Evolutionary conservation across 2,113 vertebrate genomes (phyloP).

Genomic region (Spea multiplicata): DNA sequence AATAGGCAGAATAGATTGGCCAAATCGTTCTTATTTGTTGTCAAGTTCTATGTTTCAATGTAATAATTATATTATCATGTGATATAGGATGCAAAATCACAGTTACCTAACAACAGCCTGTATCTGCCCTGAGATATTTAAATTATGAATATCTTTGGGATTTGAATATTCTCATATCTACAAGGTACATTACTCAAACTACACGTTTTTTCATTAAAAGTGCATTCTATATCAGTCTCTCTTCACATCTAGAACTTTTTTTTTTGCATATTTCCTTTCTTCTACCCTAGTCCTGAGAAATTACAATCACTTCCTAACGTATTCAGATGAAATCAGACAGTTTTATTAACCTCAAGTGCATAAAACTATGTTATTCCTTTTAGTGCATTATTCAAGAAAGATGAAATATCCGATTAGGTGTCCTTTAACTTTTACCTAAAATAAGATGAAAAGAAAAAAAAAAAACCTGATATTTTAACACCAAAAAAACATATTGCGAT

Average conservation of each 20-base stretch:
- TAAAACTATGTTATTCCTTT: slow-evolving; percentile 35
- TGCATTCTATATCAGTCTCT: too few relatives aligned
- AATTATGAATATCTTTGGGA: too few relatives aligned
- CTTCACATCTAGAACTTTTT: not conserved
- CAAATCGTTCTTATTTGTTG: too few relatives aligned
- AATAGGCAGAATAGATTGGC: too few relatives aligned
- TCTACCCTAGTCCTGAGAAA: slow-evolving; percentile 24
- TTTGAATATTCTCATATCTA: too few relatives aligned
- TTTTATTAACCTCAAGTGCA: slow-evolving; percentile 40
- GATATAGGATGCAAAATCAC: too few relatives aligned
- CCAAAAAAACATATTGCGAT: slow-evolving; percentile 27
- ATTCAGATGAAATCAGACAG: slow-evolving; percentile 35
- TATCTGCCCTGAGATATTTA: too few relatives aligned
- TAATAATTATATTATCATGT: too few relatives aligned
- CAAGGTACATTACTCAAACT: too few relatives aligned
- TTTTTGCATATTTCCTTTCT: slow-evolving; percentile 26
- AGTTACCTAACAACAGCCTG: too few relatives aligned
- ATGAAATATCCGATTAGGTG: slow-evolving; percentile 34
- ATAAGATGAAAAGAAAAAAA: slow-evolving; percentile 18
- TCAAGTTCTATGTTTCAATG: too few relatives aligned
- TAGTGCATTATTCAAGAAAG: slow-evolving; percentile 39
- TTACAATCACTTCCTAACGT: slow-evolving; percentile 19
- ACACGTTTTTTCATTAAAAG: too few relatives aligned
- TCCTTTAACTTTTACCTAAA: slow-evolving; percentile 36
- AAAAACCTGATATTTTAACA: not conserved